A percentile compares a stretch with the other conserved stretches of the same genome.
These are phyloP conservation scores for Muscina levida DNA, from an alignment of 2,888 invertebrate genomes.

Conservation along the genomic window DNA sequence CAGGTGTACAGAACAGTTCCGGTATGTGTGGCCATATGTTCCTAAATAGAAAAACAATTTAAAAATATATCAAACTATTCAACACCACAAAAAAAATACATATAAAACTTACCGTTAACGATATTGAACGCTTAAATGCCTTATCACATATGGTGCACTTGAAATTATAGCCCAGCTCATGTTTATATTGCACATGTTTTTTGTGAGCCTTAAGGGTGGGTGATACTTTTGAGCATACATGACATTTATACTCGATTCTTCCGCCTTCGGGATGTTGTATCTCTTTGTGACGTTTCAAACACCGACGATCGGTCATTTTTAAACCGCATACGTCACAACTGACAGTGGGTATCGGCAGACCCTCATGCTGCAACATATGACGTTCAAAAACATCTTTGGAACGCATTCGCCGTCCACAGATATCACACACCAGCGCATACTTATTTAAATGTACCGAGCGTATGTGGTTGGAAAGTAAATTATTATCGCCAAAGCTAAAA, in stretches of 20 bases:
- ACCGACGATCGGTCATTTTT: conserved; percentile 72
- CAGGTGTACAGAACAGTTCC: conserved; percentile 75
- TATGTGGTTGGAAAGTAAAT: conserved; percentile 73
- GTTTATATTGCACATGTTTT: conserved; percentile 74
- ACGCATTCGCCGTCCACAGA: conserved; percentile 76
- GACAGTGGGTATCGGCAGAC: conserved; percentile 70
- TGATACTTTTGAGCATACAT: conserved; percentile 73
- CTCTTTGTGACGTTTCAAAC: conserved; percentile 75
- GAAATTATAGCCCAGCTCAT: conserved; percentile 72
- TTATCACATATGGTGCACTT: conserved; percentile 76
- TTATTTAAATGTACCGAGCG: conserved; percentile 74
- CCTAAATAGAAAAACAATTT: conserved; percentile 72
- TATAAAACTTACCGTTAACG: conserved; percentile 28
- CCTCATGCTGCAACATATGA: conserved; percentile 76
- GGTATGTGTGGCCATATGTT: conserved; percentile 77
- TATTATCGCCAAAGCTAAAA: conserved; percentile 72
- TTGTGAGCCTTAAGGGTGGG: conserved; percentile 73
- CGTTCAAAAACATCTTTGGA: conserved; percentile 73
- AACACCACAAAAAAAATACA: not conserved
- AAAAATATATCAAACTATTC: not conserved
- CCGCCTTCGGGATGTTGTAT: conserved; percentile 73
- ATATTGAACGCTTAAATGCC: conserved; percentile 73
- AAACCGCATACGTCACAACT: conserved; percentile 76
- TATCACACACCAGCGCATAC: conserved; percentile 76
- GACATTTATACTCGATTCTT: conserved; percentile 71